phyloP scores from a whole-genome alignment of 2,113 vertebrate genomes.

The Oreochromis spilurus region DNA sequence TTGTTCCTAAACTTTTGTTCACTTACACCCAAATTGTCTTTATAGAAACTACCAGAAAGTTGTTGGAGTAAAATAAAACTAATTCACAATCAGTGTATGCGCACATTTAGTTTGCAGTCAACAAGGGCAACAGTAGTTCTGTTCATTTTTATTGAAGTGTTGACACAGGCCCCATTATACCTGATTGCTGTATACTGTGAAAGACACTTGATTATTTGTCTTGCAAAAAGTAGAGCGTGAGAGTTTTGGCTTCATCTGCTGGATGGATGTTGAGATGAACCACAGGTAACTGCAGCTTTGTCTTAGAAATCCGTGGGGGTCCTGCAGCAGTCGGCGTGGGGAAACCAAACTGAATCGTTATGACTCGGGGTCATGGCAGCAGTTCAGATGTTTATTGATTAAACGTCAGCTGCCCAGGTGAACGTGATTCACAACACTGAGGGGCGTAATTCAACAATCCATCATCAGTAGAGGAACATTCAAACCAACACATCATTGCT shows the following conservation, averaged over 20 bases:
- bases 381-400: constrained; percentile 78
- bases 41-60: neutral
- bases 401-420: constrained; percentile 73
- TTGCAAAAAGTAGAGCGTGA: constrained; percentile 44
- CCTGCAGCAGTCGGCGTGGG: constrained; percentile 38
- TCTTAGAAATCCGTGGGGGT: constrained; percentile 48
- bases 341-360: constrained; percentile 69
- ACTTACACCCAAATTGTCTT: neutral
- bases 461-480: constrained; percentile 57
- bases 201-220: constrained; percentile 40
- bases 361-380: constrained; percentile 68
- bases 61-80: neutral
- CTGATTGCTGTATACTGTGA: neutral
- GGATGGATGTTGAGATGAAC: constrained; percentile 27
- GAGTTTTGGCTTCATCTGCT: constrained; percentile 22
- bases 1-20: neutral
- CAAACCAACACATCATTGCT: constrained; percentile 41
- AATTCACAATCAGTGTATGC: neutral
- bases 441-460: constrained; percentile 52
- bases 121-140: neutral
- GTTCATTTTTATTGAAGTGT: constrained; percentile 10
- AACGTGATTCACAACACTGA: constrained; percentile 72
- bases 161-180: constrained; percentile 22
- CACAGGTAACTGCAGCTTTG: constrained; percentile 44
- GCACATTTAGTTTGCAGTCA: neutral